Conservation (phyloP, 1,140 invertebrate species). For the Platyura marginata region DNA sequence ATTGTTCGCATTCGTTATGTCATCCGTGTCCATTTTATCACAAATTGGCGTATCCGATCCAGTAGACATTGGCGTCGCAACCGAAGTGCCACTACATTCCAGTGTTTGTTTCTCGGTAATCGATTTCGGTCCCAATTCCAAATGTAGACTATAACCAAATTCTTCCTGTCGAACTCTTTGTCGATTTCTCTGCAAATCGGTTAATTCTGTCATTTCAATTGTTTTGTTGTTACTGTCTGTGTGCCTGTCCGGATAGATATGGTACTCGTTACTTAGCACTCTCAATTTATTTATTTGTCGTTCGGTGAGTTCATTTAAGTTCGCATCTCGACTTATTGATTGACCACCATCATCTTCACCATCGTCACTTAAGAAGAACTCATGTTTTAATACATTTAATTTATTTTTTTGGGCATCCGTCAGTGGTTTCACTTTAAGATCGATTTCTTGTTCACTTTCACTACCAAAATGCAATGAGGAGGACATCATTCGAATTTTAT, state of each 20-base stretch:
- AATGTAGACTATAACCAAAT: neutral
- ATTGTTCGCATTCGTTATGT: neutral
- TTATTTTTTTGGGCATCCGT: constrained; percentile 22
- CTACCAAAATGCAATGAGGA: neutral
- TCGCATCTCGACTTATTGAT: constrained; percentile 3
- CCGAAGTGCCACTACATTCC: neutral
- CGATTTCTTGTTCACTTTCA: neutral
- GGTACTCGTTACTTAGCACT: constrained; percentile 7
- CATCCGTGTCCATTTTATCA: neutral
- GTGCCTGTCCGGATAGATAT: no score
- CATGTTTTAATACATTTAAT: constrained; percentile 18
- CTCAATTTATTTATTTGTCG: constrained; percentile 11
- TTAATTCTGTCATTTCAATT: no score
- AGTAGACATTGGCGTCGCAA: constrained; percentile 17
- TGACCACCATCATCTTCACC: constrained; percentile 6
- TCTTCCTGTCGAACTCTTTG: constrained; percentile 10
- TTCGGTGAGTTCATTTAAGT: constrained; percentile 7
- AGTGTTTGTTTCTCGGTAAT: neutral
- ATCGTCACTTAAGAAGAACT: constrained; percentile 9
- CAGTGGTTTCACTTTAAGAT: constrained; percentile 1
- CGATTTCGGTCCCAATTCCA: neutral
- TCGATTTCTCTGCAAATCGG: constrained; percentile 17
- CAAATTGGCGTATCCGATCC: constrained; percentile 13
- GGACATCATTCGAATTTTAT: neutral
- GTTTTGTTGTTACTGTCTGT: no score